These are phyloP conservation scores for Corythoichthys intestinalis DNA, from an alignment of 2,113 vertebrate species.

Conservation along the genomic window DNA sequence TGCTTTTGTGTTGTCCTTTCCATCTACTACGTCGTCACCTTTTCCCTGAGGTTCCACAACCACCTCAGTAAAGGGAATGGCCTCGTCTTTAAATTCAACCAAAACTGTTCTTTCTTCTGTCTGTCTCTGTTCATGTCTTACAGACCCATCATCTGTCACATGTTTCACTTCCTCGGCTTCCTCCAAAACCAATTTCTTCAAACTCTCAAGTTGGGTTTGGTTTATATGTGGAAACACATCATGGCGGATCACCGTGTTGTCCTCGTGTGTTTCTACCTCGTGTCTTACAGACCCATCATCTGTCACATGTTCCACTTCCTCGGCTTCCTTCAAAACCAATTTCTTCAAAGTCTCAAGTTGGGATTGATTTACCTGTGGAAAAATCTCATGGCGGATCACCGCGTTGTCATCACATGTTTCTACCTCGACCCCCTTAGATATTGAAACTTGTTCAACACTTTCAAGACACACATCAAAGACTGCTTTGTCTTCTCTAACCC, in stretches of 20 bases:
- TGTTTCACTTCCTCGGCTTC: conserved; percentile 9
- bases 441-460: background rate
- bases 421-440: conserved; percentile 31
- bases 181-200: conserved; percentile 11
- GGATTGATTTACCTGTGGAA: conserved; percentile 67
- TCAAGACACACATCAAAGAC: conserved; percentile 32
- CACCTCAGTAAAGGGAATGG: background rate
- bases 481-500: conserved; percentile 19
- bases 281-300: background rate
- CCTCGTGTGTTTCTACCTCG: conserved; percentile 51
- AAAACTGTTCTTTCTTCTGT: background rate
- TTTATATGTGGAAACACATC: conserved; percentile 69
- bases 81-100: background rate
- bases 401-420: conserved; percentile 59
- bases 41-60: too few relatives aligned
- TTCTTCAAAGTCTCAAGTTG: conserved; percentile 34
- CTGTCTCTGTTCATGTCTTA: too few relatives aligned
- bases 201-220: conserved; percentile 43
- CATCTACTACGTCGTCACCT: background rate
- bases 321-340: conserved; percentile 9
- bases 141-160: background rate
- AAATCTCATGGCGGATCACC: conserved; percentile 61
- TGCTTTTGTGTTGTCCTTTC: background rate
- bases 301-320: conserved; percentile 6
- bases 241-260: conserved; percentile 63